Percentiles rank a stretch among this genome's conserved stretches.
phyloP scores from a whole-genome alignment of 2,888 invertebrate genomes.

The Protodeltote pygarga region DNA sequence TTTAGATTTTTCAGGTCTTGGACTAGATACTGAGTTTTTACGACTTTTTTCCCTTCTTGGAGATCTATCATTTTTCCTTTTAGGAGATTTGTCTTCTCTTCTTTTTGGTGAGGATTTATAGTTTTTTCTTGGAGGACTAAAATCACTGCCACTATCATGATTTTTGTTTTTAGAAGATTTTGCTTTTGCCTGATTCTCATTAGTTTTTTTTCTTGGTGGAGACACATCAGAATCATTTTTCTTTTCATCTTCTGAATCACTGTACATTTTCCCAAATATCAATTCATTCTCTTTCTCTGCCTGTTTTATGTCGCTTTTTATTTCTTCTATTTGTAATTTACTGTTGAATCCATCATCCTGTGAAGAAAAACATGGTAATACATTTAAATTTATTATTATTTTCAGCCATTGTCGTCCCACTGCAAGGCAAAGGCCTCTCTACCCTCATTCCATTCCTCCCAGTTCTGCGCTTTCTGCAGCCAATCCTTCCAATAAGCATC shows the following conservation, averaged over 20 bases:
- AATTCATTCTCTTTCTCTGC: conserved; percentile 77
- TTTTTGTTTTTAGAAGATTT: conserved; percentile 44
- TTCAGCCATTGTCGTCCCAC: too few species aligned
- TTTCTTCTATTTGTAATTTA: conserved; percentile 78
- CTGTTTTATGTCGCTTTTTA: conserved; percentile 71
- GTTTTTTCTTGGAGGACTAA: conserved; percentile 69
- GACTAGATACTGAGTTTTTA: conserved; percentile 51
- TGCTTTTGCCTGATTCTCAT: conserved; percentile 15
- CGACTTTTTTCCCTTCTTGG: conserved; percentile 14
- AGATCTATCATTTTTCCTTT: conserved; percentile 24
- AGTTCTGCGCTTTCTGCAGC: too few species aligned
- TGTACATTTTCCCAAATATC: conserved; percentile 83
- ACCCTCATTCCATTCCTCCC: too few species aligned
- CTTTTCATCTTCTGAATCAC: conserved; percentile 79
- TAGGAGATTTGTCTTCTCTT: conserved; percentile 6
- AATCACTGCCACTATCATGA: conserved; percentile 68
- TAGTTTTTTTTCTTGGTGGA: conserved; percentile 39
- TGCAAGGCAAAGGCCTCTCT: too few species aligned
- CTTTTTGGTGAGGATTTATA: conserved; percentile 25
- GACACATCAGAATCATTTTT: conserved; percentile 64
- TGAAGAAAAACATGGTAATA: conserved; percentile 31
- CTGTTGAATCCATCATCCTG: conserved; percentile 84
- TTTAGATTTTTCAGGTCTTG: conserved; percentile 45
- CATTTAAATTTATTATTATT: conserved; percentile 17
- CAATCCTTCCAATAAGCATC: too few species aligned